Base-by-base conservation (phyloP, 2,888 invertebrate species). In the Sicus ferrugineus region DNA sequence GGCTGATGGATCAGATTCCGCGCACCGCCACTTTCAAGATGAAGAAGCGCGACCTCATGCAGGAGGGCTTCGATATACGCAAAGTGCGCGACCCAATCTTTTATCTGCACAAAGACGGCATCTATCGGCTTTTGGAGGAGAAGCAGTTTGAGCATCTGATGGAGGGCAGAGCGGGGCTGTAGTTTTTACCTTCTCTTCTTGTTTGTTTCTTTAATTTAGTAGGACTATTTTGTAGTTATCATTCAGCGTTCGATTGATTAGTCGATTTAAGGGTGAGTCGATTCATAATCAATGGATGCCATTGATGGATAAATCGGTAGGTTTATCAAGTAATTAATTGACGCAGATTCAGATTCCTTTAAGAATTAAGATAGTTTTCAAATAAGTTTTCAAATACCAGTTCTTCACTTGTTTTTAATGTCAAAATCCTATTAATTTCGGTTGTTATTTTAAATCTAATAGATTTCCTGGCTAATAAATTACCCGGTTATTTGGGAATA, bases 11-110 rank as follows among this genome's bases (percentile, higher is more conserved):
- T 67, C 87, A 91, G 74, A 89, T 97, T 66, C 95, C 96, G 69
- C 88, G 93, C 79, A 94, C 93, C 3, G 91, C 92, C 85, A 98
- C 98, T 0, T 98, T 94, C 84, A 98, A 98, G 86, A 84, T 98
- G 76, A 94, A 95, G 86, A 98, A 98, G 83, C 88, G 91, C 3
- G 92, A 94, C 76, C 89, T 97, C 72, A 93, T 94, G 81, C 88
- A 90, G 73, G 94, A 96, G 75, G 96, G 93, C 2, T 97, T 92
- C 83, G 89, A 97, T 81, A 88, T 92, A 2, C 87, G 88, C 66
- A 88, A 89, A 79, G 87, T 93, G 70, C 88, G 89, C 75, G 95
- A 95, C 80, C 89, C 89, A 50, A 82, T 97, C 50, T 96, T 89
- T 86, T 92, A 92, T 84, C 87, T 90, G 69, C 87, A 89, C 73